Conservation (phyloP, 2,113 vertebrate species). For the Sapayoa aenigma region DNA sequence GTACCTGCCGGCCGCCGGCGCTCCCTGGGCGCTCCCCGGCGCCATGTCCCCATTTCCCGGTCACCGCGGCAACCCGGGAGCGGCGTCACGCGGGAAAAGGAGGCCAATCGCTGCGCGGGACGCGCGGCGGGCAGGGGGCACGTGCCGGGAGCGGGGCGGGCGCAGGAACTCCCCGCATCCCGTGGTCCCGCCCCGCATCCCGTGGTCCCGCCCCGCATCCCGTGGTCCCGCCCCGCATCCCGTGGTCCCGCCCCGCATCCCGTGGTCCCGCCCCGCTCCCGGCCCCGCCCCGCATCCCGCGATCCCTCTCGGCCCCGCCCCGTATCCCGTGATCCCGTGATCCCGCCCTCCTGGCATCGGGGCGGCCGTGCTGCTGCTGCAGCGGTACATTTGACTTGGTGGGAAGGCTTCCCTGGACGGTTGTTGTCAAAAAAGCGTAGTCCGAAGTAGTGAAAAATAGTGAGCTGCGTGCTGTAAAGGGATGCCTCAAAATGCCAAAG, state of each 20-base stretch:
- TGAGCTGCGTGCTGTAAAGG: accelerated
- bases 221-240: not conserved
- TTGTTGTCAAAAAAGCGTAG: not conserved
- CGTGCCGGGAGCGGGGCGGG: not conserved
- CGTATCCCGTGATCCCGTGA: accelerated
- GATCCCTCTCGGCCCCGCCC: too few relatives aligned
- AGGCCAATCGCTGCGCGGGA: not conserved
- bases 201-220: not conserved
- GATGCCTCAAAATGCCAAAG: not conserved
- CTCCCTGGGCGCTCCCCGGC: not conserved
- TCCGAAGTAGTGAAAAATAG: not conserved
- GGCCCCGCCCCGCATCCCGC: too few relatives aligned
- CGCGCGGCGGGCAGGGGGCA: not conserved
- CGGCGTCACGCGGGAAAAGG: not conserved
- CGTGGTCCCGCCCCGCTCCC: too few relatives aligned
- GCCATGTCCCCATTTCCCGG: not conserved
- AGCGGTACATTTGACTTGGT: accelerated
- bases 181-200: too few relatives aligned
- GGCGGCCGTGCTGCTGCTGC: accelerated
- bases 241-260: too few relatives aligned
- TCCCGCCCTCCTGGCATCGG: accelerated
- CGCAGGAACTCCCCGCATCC: too few relatives aligned
- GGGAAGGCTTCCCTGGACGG: accelerated
- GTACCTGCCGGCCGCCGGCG: not conserved
- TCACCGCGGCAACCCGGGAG: too few relatives aligned